phyloP scores from a whole-genome alignment of 1,140 invertebrate species.

The Magallana ariakensis region DNA sequence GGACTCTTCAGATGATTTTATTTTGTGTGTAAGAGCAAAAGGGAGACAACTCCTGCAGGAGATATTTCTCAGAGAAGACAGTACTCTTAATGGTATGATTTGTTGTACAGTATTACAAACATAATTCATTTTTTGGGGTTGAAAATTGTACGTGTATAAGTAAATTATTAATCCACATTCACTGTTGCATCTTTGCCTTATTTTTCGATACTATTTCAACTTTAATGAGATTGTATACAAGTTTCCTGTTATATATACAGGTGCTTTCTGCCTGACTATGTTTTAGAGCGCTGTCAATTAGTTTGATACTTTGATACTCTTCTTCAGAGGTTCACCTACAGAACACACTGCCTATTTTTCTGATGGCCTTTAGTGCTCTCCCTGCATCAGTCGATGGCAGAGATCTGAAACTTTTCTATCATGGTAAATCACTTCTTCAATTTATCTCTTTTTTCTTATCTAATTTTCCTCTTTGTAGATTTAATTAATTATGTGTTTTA shows the following conservation, averaged over 20 bases:
- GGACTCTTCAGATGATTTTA: neutral
- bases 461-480: neutral
- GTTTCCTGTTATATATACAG: no score
- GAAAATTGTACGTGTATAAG: no score
- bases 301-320: no score
- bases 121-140: no score
- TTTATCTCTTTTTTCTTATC: neutral
- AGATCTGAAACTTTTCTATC: constrained; percentile 40
- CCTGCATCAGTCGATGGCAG: neutral
- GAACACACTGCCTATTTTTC: neutral
- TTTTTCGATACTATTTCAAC: no score
- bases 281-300: no score
- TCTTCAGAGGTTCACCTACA: constrained; percentile 6
- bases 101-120: no score
- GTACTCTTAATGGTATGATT: neutral
- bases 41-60: constrained; percentile 11
- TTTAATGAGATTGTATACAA: no score
- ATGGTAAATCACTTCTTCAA: constrained; percentile 13
- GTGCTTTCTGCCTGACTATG: no score
- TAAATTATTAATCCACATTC: no score
- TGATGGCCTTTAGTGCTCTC: neutral
- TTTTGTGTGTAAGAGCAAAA: constrained; percentile 4
- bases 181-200: no score
- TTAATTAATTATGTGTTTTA: neutral
- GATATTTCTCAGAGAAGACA: neutral